Conservation (phyloP, 2,888 invertebrate species). For the Chymomyza caudatula region DNA sequence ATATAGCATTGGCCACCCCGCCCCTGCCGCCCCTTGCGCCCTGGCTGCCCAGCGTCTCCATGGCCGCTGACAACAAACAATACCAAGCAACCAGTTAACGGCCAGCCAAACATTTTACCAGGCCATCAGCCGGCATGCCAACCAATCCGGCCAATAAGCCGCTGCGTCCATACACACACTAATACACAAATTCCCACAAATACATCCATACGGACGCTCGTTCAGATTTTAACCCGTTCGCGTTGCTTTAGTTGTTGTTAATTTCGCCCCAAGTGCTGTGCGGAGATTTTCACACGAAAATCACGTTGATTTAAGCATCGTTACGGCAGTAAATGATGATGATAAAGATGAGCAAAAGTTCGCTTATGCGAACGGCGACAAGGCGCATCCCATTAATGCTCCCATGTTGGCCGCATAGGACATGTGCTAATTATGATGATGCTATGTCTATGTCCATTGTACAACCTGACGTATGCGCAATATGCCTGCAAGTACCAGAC, state of each 20-base stretch:
- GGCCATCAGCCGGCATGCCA: background rate
- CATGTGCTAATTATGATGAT: background rate
- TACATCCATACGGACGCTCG: background rate
- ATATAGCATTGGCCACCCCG: background rate
- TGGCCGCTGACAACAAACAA: background rate
- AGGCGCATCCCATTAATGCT: background rate
- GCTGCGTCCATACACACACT: background rate
- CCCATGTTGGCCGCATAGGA: slow-evolving; percentile 8
- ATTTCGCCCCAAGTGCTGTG: slow-evolving; percentile 62
- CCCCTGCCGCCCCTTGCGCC: background rate
- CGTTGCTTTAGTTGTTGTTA: slow-evolving; percentile 22
- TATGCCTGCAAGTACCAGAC: slow-evolving; percentile 8
- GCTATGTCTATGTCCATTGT: slow-evolving; percentile 19
- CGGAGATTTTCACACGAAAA: slow-evolving; percentile 77
- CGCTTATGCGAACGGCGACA: background rate
- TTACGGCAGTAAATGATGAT: slow-evolving; percentile 38
- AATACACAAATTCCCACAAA: background rate
- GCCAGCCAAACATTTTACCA: background rate
- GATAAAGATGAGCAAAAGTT: slow-evolving; percentile 6
- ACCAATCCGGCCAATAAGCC: background rate
- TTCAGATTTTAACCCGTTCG: background rate
- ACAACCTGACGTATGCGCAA: slow-evolving; percentile 57
- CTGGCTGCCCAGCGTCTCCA: background rate
- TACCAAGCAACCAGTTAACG: background rate
- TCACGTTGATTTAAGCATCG: slow-evolving; percentile 71